Evolutionary conservation across 92 coral and sea anemone genomes (phyloP).

Genomic region (Palythoa caribaeorum): DNA sequence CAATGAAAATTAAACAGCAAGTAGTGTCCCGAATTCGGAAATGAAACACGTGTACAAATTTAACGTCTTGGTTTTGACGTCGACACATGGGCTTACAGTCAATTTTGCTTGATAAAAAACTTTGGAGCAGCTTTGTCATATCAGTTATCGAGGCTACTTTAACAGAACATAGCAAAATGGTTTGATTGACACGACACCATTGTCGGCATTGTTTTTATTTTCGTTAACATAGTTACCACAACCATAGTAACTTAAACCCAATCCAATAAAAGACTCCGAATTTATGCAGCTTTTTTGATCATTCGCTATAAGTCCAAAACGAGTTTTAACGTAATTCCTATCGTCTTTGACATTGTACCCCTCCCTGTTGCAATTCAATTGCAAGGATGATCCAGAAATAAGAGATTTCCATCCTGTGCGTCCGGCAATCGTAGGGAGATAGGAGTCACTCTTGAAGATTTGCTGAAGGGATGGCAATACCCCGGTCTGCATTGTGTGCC

Average conservation of each 20-base stretch:
- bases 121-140: background rate
- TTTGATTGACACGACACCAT: background rate
- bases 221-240: background rate
- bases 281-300: background rate
- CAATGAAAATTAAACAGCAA: too few relatives aligned
- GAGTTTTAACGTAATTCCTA: too few relatives aligned
- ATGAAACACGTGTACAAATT: too few relatives aligned
- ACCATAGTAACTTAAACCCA: background rate
- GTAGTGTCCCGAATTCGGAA: too few relatives aligned
- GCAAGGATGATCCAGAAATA: constrained; percentile 10
- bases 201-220: background rate
- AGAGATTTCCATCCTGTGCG: constrained; percentile 17
- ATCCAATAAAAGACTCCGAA: background rate
- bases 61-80: too few relatives aligned
- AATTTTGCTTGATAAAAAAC: too few relatives aligned
- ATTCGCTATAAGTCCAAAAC: background rate
- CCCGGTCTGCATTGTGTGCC: background rate
- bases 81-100: too few relatives aligned
- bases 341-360: background rate
- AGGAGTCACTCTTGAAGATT: background rate
- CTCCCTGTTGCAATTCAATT: constrained; percentile 2
- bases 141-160: background rate
- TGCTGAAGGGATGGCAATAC: background rate
- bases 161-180: constrained; percentile 23
- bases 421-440: background rate